These are phyloP conservation scores for Cacatua alba DNA, from an alignment of 2,113 vertebrate species.

Conservation along the genomic window DNA sequence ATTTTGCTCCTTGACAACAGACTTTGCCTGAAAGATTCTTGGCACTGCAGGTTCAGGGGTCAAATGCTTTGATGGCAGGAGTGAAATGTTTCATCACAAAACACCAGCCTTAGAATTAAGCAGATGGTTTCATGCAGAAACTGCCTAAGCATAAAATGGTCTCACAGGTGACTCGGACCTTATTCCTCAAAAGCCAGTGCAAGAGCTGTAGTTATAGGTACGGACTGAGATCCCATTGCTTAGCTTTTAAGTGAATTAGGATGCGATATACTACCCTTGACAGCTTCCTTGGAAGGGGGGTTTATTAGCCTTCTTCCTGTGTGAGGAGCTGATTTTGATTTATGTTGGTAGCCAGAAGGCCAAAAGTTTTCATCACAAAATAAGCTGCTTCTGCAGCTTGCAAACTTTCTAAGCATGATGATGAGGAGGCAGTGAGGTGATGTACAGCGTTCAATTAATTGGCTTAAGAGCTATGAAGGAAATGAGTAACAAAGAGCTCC, in stretches of 20 bases:
- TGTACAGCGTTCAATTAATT: too few species aligned
- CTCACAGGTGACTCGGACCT: constrained; percentile 70
- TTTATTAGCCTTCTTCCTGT: neutral
- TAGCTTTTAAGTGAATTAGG: neutral
- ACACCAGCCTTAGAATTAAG: constrained; percentile 41
- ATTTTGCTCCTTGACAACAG: neutral
- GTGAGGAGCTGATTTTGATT: neutral
- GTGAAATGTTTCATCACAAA: constrained; percentile 62
- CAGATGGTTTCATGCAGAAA: constrained; percentile 68
- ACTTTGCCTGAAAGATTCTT: neutral
- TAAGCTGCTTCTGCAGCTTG: neutral
- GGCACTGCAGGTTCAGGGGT: constrained; percentile 54
- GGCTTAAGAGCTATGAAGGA: neutral
- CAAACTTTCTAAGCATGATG: fast-evolving
- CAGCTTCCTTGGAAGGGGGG: neutral
- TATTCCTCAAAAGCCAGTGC: constrained; percentile 63
- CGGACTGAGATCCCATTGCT: neutral
- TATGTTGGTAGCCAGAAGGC: neutral
- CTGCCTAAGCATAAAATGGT: constrained; percentile 11
- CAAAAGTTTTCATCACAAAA: neutral
- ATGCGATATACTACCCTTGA: neutral
- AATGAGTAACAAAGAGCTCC: neutral
- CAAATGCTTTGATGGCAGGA: constrained; percentile 76
- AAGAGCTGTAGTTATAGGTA: neutral
- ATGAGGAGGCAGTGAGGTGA: neutral